Conservation (phyloP, 2,113 vertebrate species). For the Etheostoma cragini region DNA sequence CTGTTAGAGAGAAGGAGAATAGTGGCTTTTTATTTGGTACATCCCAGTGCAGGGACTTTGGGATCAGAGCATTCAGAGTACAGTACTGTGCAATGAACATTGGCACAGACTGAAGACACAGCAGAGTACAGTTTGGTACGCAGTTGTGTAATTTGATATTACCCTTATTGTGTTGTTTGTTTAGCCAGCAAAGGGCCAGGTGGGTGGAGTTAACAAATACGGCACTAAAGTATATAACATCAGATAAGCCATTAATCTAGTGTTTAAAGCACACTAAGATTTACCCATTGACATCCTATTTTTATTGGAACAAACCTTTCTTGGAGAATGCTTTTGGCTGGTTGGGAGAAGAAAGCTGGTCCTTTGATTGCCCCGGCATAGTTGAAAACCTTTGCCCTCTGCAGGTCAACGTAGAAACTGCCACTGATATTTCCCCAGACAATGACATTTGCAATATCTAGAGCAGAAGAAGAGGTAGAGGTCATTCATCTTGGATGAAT, state of each 20-base stretch:
- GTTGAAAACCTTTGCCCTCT: conserved; percentile 86
- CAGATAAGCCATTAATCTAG: background rate
- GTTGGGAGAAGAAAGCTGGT: conserved; percentile 83
- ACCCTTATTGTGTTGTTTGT: conserved; percentile 16
- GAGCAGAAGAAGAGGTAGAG: conserved; percentile 36
- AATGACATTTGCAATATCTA: conserved; percentile 90
- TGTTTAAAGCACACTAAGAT: background rate
- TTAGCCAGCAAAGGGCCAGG: background rate
- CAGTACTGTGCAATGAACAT: conserved; percentile 14
- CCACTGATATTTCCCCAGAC: conserved; percentile 94
- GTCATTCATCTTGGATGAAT: accelerated
- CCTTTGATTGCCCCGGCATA: conserved; percentile 87
- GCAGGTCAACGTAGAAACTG: conserved; percentile 89
- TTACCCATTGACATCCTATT: background rate
- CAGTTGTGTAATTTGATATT: conserved; percentile 4
- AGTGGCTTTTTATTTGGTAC: background rate
- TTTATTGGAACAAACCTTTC: conserved; percentile 82
- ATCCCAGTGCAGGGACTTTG: conserved; percentile 5
- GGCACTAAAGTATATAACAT: too few relatives aligned
- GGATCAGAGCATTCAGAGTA: conserved; percentile 2
- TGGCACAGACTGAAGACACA: conserved; percentile 1
- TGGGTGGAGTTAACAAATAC: background rate
- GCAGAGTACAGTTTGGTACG: background rate
- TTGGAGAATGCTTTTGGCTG: conserved; percentile 82
- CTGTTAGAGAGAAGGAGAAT: conserved; percentile 70